These are phyloP conservation scores for Macrochelys suwanniensis DNA, from an alignment of 2,797 vertebrate genomes.

Conservation along the genomic window DNA sequence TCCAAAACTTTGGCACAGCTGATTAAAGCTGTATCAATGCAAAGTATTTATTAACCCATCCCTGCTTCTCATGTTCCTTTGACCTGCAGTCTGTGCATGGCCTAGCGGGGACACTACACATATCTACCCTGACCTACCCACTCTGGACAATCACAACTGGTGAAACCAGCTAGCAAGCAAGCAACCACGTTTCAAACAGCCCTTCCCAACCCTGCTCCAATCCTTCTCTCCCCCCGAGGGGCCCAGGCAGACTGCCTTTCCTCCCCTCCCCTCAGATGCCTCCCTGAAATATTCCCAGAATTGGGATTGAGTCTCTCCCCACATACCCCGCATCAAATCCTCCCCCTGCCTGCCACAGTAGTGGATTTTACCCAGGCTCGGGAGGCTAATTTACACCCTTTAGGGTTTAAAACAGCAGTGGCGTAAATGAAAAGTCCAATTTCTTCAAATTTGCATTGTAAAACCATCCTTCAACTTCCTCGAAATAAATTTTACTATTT, in stretches of 20 bases:
- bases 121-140: neutral
- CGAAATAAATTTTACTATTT: constrained; percentile 91
- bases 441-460: constrained; percentile 91
- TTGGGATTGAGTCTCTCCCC: constrained; percentile 53
- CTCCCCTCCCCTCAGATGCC: constrained; percentile 51
- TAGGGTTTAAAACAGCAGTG: constrained; percentile 85
- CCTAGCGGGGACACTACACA: rapidly evolving
- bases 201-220: constrained; percentile 8
- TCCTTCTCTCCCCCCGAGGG: neutral
- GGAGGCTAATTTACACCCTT: constrained; percentile 86
- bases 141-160: neutral
- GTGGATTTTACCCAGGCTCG: constrained; percentile 72
- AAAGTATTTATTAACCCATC: neutral
- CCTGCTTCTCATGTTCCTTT: neutral
- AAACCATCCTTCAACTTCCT: constrained; percentile 91
- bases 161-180: neutral
- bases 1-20: neutral
- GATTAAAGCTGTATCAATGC: too few relatives aligned
- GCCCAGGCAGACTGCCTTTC: constrained; percentile 13
- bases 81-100: rapidly evolving
- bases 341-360: constrained; percentile 65
- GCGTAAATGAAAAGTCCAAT: constrained; percentile 90
- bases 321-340: constrained; percentile 64
- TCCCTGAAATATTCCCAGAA: constrained; percentile 69
- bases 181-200: neutral